Evolutionary conservation across 2,888 invertebrate species (phyloP).

Genomic region (Theretra japonica): DNA sequence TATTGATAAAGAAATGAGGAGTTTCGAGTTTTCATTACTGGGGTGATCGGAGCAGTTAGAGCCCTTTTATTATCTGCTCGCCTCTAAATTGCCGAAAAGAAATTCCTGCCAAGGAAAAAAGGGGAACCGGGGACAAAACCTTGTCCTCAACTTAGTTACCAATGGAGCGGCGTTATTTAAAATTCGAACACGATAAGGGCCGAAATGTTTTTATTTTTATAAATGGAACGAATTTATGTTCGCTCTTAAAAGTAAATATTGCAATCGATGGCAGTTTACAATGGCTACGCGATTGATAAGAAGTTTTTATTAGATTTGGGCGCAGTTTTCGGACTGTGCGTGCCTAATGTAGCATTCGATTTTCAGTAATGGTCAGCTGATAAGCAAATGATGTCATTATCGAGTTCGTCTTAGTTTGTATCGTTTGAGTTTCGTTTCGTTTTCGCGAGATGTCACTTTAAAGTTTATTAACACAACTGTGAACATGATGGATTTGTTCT

Average conservation of each 20-base stretch:
- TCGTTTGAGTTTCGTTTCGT: slow-evolving; percentile 65
- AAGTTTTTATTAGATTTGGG: slow-evolving; percentile 77
- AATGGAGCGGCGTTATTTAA: slow-evolving; percentile 81
- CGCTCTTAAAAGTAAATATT: slow-evolving; percentile 78
- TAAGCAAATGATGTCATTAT: slow-evolving; percentile 84
- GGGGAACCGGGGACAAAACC: slow-evolving; percentile 79
- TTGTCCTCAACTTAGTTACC: slow-evolving; percentile 77
- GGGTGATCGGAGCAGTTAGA: slow-evolving; percentile 82
- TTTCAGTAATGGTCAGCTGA: slow-evolving; percentile 85
- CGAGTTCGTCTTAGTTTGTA: slow-evolving; percentile 74
- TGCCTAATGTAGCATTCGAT: slow-evolving; percentile 81
- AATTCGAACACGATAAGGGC: slow-evolving; percentile 84
- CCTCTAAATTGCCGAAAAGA: slow-evolving; percentile 84
- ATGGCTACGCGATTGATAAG: slow-evolving; percentile 74
- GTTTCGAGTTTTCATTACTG: slow-evolving; percentile 82
- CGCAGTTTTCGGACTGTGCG: slow-evolving; percentile 77
- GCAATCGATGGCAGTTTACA: slow-evolving; percentile 75
- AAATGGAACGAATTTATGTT: slow-evolving; percentile 81
- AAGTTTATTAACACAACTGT: slow-evolving; percentile 28
- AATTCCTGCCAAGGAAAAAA: slow-evolving; percentile 78
- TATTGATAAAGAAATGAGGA: slow-evolving; percentile 79
- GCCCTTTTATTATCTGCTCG: slow-evolving; percentile 85
- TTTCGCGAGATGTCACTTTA: slow-evolving; percentile 42
- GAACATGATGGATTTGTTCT: background rate
- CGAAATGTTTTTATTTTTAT: slow-evolving; percentile 82